Evolutionary conservation across 2,888 invertebrate genomes (phyloP).

Genomic region (Bugulina stolonifera): DNA sequence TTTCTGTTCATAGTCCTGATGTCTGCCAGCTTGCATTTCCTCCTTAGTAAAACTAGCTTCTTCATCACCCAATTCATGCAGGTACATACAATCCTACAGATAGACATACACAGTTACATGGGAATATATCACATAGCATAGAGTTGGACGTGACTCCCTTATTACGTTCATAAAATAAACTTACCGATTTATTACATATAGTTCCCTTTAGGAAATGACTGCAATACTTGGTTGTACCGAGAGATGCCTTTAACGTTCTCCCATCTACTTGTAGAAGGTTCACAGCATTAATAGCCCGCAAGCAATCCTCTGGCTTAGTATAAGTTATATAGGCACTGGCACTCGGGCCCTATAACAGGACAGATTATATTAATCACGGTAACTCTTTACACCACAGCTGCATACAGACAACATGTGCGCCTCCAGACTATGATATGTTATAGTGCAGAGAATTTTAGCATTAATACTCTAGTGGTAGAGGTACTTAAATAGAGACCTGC

Average conservation of each 20-base stretch:
- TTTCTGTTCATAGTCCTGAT: slow-evolving; percentile 53
- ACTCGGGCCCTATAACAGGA: slow-evolving; percentile 48
- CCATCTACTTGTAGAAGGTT: slow-evolving; percentile 96
- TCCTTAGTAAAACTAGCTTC: slow-evolving; percentile 91
- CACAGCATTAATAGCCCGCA: slow-evolving; percentile 92
- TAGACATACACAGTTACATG: not conserved
- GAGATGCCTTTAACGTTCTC: slow-evolving; percentile 88
- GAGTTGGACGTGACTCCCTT: not conserved
- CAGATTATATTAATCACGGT: no score
- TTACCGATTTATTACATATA: slow-evolving; percentile 81
- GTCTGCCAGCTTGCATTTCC: slow-evolving; percentile 79
- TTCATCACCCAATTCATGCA: slow-evolving; percentile 92
- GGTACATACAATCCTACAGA: slow-evolving; percentile 92
- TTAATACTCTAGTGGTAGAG: no score
- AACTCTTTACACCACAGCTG: no score
- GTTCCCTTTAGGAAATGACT: slow-evolving; percentile 98
- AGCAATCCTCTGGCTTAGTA: slow-evolving; percentile 76
- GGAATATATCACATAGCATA: not conserved
- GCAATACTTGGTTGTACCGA: slow-evolving; percentile 99
- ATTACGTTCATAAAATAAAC: not conserved
- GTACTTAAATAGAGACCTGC: no score
- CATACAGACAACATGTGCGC: no score
- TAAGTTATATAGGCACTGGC: slow-evolving; percentile 94
- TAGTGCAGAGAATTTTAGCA: no score
- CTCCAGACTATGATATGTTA: no score